phyloP scores from a whole-genome alignment of 2,888 invertebrate species.

The Andricus quercusramuli region DNA sequence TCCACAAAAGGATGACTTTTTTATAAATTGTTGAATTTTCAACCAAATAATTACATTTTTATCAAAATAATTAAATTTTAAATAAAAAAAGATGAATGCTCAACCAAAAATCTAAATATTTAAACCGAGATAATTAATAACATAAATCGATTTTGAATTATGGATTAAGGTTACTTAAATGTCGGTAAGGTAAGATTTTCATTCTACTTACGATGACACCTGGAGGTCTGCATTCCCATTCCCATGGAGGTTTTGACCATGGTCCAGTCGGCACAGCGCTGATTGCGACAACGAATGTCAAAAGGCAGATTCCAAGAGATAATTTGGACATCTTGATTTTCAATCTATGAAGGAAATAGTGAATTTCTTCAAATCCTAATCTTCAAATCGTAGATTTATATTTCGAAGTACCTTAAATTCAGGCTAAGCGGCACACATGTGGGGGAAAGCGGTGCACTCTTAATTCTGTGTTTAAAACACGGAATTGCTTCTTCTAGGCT shows the following conservation, averaged over 20 bases:
- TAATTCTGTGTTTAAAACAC: too few species aligned
- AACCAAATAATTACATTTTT: too few species aligned
- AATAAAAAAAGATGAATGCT: too few species aligned
- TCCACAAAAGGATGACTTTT: too few species aligned
- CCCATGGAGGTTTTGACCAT: constrained; percentile 34
- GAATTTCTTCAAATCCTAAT: too few species aligned
- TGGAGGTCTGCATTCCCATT: constrained; percentile 32
- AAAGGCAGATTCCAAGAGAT: constrained; percentile 5
- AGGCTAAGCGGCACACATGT: too few species aligned
- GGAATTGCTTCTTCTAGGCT: too few species aligned
- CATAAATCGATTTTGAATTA: not conserved
- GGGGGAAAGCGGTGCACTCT: too few species aligned
- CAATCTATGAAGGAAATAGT: constrained; percentile 2
- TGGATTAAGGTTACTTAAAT: not conserved
- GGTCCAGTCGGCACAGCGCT: constrained; percentile 21
- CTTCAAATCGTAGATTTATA: not conserved
- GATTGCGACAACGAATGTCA: constrained; percentile 30
- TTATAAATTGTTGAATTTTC: too few species aligned
- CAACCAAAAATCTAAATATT: not conserved
- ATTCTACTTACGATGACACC: constrained; percentile 29
- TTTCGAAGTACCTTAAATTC: not conserved
- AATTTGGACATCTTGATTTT: constrained; percentile 23
- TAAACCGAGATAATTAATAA: not conserved
- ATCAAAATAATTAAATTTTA: too few species aligned
- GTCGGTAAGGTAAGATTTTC: not conserved